phyloP scores from a whole-genome alignment of 2,113 vertebrate genomes.

The Ceyx cyanopectus region DNA sequence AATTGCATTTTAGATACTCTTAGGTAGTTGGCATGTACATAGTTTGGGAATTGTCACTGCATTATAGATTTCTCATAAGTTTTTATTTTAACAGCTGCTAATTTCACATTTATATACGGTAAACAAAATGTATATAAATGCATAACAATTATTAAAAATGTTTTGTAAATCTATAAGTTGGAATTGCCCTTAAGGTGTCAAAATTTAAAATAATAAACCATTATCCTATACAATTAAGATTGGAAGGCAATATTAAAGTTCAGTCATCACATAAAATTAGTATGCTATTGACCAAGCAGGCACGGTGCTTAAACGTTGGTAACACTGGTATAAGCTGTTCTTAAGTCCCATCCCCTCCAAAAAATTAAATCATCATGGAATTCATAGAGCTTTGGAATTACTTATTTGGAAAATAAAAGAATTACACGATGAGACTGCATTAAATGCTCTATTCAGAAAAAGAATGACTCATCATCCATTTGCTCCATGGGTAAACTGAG shows the following conservation, averaged over 20 bases:
- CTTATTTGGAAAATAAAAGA: conserved; percentile 26
- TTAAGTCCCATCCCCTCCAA: not conserved
- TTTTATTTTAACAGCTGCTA: not conserved
- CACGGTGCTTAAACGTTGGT: not conserved
- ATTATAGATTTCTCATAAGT: not conserved
- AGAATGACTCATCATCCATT: conserved; percentile 36
- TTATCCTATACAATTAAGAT: not conserved
- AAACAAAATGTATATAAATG: not conserved
- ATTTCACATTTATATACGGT: not conserved
- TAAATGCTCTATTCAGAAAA: not conserved
- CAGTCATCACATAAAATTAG: not conserved
- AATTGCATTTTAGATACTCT: not conserved
- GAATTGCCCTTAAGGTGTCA: not conserved
- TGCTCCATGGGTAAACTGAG: conserved; percentile 6
- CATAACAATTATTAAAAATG: not conserved
- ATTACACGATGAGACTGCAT: not conserved
- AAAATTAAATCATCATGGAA: not conserved
- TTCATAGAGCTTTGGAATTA: not conserved
- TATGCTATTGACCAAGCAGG: not conserved
- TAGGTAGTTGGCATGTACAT: not conserved
- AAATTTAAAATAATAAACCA: not conserved
- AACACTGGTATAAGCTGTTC: not conserved
- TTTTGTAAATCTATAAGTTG: not conserved
- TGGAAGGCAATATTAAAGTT: not conserved
- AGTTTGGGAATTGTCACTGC: not conserved